Conservation (phyloP, 2,797 vertebrate species). For the Ceryle rudis region DNA sequence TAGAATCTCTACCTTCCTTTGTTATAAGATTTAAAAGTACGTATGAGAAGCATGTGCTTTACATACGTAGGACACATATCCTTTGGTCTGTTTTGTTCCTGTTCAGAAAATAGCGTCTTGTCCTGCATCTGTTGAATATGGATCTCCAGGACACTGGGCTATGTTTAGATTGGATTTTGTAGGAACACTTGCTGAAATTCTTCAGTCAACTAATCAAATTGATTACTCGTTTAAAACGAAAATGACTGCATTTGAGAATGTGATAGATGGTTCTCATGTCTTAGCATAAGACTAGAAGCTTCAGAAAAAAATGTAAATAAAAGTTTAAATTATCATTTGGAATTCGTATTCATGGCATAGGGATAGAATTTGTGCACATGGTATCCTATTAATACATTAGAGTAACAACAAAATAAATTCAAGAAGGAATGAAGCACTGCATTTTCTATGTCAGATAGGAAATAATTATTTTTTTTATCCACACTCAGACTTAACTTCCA, state of each 20-base stretch:
- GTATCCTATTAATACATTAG: neutral
- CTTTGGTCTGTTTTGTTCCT: neutral
- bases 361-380: neutral
- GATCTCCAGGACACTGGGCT: neutral
- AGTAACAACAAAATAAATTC: neutral
- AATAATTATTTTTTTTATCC: neutral
- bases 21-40: neutral
- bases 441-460: neutral
- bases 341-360: neutral
- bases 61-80: fast-evolving
- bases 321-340: neutral
- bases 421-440: neutral
- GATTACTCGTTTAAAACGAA: neutral
- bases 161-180: neutral
- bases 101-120: neutral
- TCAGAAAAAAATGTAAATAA: neutral
- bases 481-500: neutral
- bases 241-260: neutral
- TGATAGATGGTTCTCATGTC: neutral
- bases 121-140: neutral
- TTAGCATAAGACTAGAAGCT: neutral
- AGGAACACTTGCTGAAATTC: neutral
- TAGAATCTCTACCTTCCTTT: neutral
- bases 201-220: neutral
- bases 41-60: neutral